Percentiles rank a stretch among this genome's conserved stretches.
phyloP scores from a whole-genome alignment of 2,888 invertebrate genomes.

The Microplitis deprimator region DNA sequence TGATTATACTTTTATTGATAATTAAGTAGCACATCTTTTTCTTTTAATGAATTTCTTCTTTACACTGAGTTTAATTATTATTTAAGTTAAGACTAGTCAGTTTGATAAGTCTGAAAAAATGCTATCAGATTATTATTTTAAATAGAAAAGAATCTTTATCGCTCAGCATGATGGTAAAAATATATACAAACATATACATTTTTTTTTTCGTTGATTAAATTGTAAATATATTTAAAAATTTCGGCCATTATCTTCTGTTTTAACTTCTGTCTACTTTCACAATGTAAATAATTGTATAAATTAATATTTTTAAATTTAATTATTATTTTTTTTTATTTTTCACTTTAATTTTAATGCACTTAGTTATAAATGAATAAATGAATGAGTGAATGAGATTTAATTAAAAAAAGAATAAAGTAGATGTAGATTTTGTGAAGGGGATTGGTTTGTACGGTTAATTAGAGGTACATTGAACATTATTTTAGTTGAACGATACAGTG shows the following conservation, averaged over 20 bases:
- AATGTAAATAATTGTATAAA: conserved; percentile 10
- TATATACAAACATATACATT: not conserved
- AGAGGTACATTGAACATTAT: conserved; percentile 56
- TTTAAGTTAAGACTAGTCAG: conserved; percentile 21
- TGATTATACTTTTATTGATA: conserved; percentile 52
- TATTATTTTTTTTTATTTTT: conserved; percentile 24
- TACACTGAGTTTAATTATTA: conserved; percentile 48
- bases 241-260: not conserved
- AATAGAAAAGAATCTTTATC: not conserved
- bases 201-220: not conserved
- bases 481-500: conserved; percentile 87
- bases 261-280: not conserved
- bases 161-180: not conserved
- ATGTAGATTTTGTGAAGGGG: not conserved
- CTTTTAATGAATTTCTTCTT: conserved; percentile 50
- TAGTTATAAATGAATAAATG: conserved; percentile 12
- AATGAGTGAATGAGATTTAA: not conserved
- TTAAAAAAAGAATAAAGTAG: not conserved
- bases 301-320: conserved; percentile 36
- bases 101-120: not conserved
- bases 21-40: conserved; percentile 47
- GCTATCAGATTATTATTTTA: not conserved
- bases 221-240: not conserved
- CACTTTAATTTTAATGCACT: conserved; percentile 22
- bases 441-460: conserved; percentile 51